Conservation (phyloP, 2,888 invertebrate species). For the Microchrysa polita region DNA sequence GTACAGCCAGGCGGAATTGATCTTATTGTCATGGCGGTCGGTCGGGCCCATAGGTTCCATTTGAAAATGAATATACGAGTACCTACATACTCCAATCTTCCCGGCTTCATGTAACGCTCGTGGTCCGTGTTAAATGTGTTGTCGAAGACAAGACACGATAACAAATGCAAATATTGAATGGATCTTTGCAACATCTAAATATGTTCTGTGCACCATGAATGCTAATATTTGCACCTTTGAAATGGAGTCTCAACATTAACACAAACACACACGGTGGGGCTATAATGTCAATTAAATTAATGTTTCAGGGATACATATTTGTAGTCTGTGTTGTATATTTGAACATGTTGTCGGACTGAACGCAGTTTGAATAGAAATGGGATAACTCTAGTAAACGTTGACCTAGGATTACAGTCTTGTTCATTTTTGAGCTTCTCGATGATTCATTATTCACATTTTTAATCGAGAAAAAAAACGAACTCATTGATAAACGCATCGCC, state of each 20-base stretch:
- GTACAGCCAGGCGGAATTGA: background rate
- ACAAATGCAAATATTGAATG: constrained; percentile 44
- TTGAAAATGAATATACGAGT: background rate
- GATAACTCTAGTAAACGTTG: too few species aligned
- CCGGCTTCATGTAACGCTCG: constrained; percentile 2
- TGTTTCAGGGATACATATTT: constrained; percentile 19
- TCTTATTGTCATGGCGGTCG: background rate
- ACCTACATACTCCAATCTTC: constrained; percentile 22
- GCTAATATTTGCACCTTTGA: constrained; percentile 46
- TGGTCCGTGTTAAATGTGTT: constrained; percentile 42
- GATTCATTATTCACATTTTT: too few species aligned
- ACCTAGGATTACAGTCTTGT: too few species aligned
- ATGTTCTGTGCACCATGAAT: constrained; percentile 37
- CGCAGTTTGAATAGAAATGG: background rate
- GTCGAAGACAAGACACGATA: constrained; percentile 42
- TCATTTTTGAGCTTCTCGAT: too few species aligned
- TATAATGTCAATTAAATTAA: constrained; percentile 23
- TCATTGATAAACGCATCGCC: too few species aligned
- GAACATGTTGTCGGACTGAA: background rate
- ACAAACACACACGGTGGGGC: too few species aligned
- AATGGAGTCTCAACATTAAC: constrained; percentile 34
- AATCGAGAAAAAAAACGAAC: too few species aligned
- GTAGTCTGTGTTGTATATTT: background rate
- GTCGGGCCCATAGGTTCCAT: background rate
- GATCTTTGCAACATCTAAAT: constrained; percentile 35